phyloP scores from a whole-genome alignment of 2,888 invertebrate species.

The Mechanitis mazaeus region DNA sequence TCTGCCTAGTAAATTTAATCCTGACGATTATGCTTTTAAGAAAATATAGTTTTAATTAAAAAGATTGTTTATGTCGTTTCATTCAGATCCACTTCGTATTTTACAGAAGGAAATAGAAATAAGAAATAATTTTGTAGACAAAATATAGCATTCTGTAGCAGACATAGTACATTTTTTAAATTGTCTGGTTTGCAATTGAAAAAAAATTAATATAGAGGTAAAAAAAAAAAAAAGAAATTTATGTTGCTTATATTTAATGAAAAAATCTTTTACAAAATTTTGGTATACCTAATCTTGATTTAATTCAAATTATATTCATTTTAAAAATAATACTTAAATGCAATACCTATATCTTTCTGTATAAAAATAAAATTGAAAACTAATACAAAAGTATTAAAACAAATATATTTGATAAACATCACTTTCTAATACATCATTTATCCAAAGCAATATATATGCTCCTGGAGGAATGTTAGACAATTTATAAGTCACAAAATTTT shows the following conservation, averaged over 20 bases:
- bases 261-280: constrained; percentile 72
- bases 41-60: too few species aligned
- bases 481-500: not conserved
- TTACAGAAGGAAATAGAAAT: too few species aligned
- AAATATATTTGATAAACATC: constrained; percentile 27
- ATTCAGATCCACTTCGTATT: too few species aligned
- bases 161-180: too few species aligned
- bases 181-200: too few species aligned
- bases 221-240: constrained; percentile 29
- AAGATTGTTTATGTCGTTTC: too few species aligned
- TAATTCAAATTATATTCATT: constrained; percentile 45
- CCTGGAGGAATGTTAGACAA: constrained; percentile 28
- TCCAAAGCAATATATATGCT: not conserved
- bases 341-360: constrained; percentile 45
- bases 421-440: constrained; percentile 29
- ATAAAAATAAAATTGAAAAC: constrained; percentile 33
- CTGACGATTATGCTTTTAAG: too few species aligned
- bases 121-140: not conserved
- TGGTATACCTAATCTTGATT: constrained; percentile 55
- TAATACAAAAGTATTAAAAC: constrained; percentile 30
- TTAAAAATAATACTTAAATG: constrained; percentile 54
- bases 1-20: too few species aligned
- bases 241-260: constrained; percentile 61
- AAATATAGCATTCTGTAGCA: too few species aligned
- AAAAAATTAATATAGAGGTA: not conserved